These are phyloP conservation scores for Burhinus oedicnemus DNA, from an alignment of 2,113 vertebrate species.

Conservation along the genomic window DNA sequence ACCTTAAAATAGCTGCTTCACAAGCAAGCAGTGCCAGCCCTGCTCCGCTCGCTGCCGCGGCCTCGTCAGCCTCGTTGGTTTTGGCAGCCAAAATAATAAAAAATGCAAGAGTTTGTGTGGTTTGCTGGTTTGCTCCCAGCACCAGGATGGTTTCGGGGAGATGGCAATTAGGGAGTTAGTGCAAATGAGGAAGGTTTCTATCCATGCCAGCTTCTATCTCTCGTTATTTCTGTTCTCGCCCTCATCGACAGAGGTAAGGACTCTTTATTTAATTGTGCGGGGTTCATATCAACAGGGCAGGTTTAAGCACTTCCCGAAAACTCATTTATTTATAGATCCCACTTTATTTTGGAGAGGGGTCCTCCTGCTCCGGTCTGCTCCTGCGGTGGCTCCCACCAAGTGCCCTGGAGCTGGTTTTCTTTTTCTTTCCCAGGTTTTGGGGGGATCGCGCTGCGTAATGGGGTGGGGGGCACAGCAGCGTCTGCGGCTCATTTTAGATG, in stretches of 20 bases:
- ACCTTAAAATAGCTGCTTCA: slow-evolving; percentile 41
- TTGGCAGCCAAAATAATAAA: not conserved
- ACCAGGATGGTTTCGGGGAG: not conserved
- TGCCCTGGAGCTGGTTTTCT: not conserved
- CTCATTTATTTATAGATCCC: not conserved
- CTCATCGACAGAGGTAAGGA: not conserved
- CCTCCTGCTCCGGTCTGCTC: not conserved
- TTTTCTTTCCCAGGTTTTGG: not conserved
- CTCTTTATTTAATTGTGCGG: not conserved
- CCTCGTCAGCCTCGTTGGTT: not conserved
- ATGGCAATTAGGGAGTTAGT: not conserved
- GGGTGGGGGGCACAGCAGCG: not conserved
- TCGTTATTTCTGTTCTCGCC: not conserved
- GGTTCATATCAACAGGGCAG: not conserved
- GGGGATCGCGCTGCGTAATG: no score
- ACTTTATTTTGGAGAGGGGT: not conserved
- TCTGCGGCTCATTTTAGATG: not conserved
- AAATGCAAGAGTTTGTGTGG: not conserved
- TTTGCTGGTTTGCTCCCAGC: not conserved
- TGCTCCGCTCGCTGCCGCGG: not conserved
- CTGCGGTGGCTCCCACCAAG: not conserved
- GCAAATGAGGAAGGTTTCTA: not conserved
- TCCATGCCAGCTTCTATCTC: not conserved
- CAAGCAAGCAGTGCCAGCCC: not conserved
- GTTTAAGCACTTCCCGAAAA: not conserved